Base-by-base conservation (phyloP, 2,113 vertebrate species). In the Bagarius yarrelli region DNA sequence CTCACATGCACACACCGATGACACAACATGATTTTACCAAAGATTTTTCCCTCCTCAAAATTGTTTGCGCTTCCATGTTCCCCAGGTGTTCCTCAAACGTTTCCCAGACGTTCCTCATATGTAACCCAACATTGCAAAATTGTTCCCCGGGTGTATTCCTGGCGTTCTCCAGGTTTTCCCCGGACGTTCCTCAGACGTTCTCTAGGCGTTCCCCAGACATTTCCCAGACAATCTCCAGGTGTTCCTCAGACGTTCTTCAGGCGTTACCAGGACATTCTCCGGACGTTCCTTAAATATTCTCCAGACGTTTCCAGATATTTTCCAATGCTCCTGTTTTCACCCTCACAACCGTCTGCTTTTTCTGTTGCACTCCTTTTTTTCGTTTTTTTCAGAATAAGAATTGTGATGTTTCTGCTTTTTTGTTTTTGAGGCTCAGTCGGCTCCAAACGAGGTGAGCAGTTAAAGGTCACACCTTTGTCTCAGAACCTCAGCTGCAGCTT, bases 21-120 rank as follows among this genome's bases (percentile, higher is more conserved):
- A 32, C 25, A 59, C 3, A 2, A 34, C 55, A 44, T 76, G 34
- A 59, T 74, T 57, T 36, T 74, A 74, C 73, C 73, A 76, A 76
- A 76, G 73, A 76, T 44, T 44, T 59, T 59, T 59, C 72, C 71
- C 71, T 74, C 53, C 73, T 76, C n/a, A 14, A 76, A 44, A 76
- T 59, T 55, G 40, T 40, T 76, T 25, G 55, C 8, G 73, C 73
- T 76, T 76, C 73, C 73, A 76, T 1, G 36, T 76, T 59, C 9
- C 55, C 69, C 23, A 25, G 14, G 59, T 4, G 12, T 56, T 55
- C 73, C 73, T n/a, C 19, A 59, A 16, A 61, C 8, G 1, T 21
- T 9, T 60, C 57, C 19, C 57, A 60, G 57, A 60, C n/a, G n/a
- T n/a, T n/a, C n/a, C n/a, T n/a, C n/a, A n/a, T n/a, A n/a, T n/a